phyloP scores from a whole-genome alignment of 2,888 invertebrate species.

The Xestia sexstrigata region DNA sequence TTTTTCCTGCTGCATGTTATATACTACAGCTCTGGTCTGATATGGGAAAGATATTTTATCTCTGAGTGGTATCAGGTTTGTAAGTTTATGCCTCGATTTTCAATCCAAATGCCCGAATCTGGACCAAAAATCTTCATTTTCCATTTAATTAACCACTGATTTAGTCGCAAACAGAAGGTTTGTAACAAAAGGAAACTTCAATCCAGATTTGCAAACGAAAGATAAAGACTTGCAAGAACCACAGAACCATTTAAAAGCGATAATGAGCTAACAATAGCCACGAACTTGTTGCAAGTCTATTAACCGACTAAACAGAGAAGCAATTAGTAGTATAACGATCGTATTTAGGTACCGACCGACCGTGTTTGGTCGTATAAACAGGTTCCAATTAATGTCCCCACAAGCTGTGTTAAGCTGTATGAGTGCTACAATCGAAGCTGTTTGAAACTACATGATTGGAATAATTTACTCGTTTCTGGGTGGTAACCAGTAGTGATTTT shows the following conservation, averaged over 20 bases:
- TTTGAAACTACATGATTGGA: constrained; percentile 7
- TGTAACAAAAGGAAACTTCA: neutral
- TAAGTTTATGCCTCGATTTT: neutral
- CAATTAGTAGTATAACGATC: constrained; percentile 61
- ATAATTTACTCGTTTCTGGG: neutral
- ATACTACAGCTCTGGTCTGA: neutral
- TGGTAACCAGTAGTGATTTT: neutral
- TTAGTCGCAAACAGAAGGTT: neutral
- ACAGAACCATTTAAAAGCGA: constrained; percentile 36
- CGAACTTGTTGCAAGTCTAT: constrained; percentile 64
- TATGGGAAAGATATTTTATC: neutral
- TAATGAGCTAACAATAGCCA: constrained; percentile 63
- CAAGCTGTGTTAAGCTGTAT: constrained; percentile 58
- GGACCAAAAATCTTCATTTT: neutral
- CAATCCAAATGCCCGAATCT: neutral
- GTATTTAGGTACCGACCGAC: constrained; percentile 43
- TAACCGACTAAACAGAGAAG: constrained; percentile 56
- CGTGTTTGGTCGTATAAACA: constrained; percentile 49
- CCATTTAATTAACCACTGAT: constrained; percentile 2
- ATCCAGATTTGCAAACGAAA: neutral
- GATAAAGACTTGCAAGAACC: constrained; percentile 30
- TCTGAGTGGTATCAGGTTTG: neutral
- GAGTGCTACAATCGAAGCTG: constrained; percentile 28
- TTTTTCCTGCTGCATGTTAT: neutral
- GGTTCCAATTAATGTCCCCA: constrained; percentile 50